Evolutionary conservation across 2,113 vertebrate species (phyloP).

Genomic region (Osmerus eperlanus): DNA sequence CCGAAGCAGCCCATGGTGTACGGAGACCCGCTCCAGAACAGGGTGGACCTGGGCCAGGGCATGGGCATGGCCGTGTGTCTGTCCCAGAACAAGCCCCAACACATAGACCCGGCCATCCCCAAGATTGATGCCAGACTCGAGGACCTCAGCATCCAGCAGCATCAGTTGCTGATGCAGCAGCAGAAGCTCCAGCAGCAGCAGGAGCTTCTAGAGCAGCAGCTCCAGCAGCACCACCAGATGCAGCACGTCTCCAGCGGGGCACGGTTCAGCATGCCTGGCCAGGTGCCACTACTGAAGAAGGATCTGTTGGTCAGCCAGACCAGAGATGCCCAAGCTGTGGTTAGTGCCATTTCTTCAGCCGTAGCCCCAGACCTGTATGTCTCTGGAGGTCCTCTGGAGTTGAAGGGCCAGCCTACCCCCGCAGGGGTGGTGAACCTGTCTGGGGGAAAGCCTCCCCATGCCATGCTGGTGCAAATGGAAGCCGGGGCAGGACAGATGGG

Average conservation of each 20-base stretch:
- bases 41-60: slow-evolving; percentile 90
- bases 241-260: slow-evolving; percentile 76
- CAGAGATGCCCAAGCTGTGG: slow-evolving; percentile 62
- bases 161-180: slow-evolving; percentile 71
- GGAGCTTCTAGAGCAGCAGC: slow-evolving; percentile 73
- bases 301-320: slow-evolving; percentile 84
- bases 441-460: slow-evolving; percentile 78
- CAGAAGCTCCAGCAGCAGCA: slow-evolving; percentile 76
- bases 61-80: slow-evolving; percentile 85
- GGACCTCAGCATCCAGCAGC: slow-evolving; percentile 75
- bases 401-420: slow-evolving; percentile 76
- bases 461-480: slow-evolving; percentile 90
- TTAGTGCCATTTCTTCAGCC: slow-evolving; percentile 65
- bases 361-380: slow-evolving; percentile 75
- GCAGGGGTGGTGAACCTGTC: slow-evolving; percentile 65
- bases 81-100: slow-evolving; percentile 81
- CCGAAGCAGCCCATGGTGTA: slow-evolving; percentile 87
- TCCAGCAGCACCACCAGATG: slow-evolving; percentile 74
- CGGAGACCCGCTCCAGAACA: slow-evolving; percentile 89
- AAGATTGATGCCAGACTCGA: slow-evolving; percentile 80
- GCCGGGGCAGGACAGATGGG: slow-evolving; percentile 66
- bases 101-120: slow-evolving; percentile 66
- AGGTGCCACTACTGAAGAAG: slow-evolving; percentile 79
- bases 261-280: slow-evolving; percentile 78
- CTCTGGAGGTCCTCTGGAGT: slow-evolving; percentile 71